Base-by-base conservation (phyloP, 1,140 invertebrate genomes). In the Ctenoplectra terminalis region DNA sequence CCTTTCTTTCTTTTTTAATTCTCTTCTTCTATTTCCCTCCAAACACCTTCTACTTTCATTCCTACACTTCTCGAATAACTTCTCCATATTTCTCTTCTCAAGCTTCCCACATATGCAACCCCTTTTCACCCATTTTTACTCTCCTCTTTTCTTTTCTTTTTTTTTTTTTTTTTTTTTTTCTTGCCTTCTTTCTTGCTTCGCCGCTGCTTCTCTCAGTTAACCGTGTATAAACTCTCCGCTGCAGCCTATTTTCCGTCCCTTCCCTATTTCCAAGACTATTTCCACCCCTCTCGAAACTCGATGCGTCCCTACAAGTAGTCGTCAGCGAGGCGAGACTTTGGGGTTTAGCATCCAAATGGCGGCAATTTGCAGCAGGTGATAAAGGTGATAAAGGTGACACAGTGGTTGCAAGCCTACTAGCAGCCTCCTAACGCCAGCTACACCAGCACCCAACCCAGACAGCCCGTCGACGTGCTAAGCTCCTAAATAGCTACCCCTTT, bases 381-480 rank as follows among this genome's bases (percentile, higher is more conserved):
- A 93, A 93, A 93, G 92, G 92, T 93, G 92, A 93, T 93, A 93
- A 93, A 93, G 92, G 92, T 93, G 92, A 93, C 92, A 92, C 91
- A 90, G 89, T 87, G 90, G 90, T 90, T 90, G 89, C 87, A 74
- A 82, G 79, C 69, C 78, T 72, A 86, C 67, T 90, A 80, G 79
- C 85, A 87, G 73, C 87, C 80, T 54, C 71, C 77, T 72, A 69
- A 75, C 60, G 66, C 71, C 75, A 69, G 63, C 67, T 84, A 74
- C 89, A 29, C 75, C 83, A 52, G 79, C 84, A 67, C 71, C 83
- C 73, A 66, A 61, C 72, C 84, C 69, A 9, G 50, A 82, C 89
- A 85, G 58, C 86, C 87, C 79, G 83, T 84, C 81, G 87, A 91
- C 90, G 89, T 92, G 92, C 88, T 93, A 93, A 93, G 92, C 90